A percentile compares a stretch with the other conserved stretches of the same genome.
These are phyloP conservation scores for Mercenaria mercenaria DNA, from an alignment of 1,140 invertebrate genomes.

Conservation along the genomic window DNA sequence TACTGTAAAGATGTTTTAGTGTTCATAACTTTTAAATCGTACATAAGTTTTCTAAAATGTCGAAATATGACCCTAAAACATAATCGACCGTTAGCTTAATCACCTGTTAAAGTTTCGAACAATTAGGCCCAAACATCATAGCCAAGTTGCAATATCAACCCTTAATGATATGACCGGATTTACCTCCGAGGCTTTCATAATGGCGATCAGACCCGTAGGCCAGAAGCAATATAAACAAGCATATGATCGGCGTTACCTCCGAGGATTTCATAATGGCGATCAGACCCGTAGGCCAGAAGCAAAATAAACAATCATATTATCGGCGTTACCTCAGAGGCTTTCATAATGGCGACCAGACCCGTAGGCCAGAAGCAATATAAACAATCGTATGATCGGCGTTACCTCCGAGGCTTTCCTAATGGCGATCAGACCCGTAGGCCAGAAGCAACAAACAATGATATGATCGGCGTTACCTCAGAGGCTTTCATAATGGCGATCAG, in stretches of 20 bases:
- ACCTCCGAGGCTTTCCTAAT: constrained; percentile 38
- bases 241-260: no score
- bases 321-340: constrained; percentile 41
- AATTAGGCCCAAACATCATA: no score
- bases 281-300: constrained; percentile 38
- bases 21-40: no score
- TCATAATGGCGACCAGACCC: constrained; percentile 18
- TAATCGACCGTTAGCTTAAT: no score
- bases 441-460: constrained; percentile 51
- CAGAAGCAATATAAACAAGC: constrained; percentile 50
- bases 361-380: constrained; percentile 42
- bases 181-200: constrained; percentile 37
- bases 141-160: no score
- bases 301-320: constrained; percentile 53
- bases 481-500: constrained; percentile 40
- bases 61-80: no score
- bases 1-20: no score
- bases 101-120: no score
- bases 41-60: no score
- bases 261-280: constrained; percentile 26
- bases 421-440: constrained; percentile 17
- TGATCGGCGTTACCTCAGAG: no score
- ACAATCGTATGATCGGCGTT: no score
- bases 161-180: no score
- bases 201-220: constrained; percentile 32